Base-by-base conservation (phyloP, 2,797 vertebrate species). In the Poecilia gillii region DNA sequence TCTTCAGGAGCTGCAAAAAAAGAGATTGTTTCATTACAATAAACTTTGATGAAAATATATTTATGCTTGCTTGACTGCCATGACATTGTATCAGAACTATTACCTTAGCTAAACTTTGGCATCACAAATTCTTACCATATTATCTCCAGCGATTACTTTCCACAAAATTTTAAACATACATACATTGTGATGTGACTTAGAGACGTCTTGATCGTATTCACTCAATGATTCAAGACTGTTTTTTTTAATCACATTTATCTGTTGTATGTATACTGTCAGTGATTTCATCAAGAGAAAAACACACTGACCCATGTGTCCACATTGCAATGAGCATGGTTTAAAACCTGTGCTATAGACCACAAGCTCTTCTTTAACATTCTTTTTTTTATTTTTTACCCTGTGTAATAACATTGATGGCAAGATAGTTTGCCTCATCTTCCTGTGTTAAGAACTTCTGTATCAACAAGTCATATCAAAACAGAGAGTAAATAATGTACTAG, bases 1-100 rank as follows among this genome's bases (percentile, higher is more conserved):
- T 96, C 57, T 5, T 12, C 25, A 47, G 82, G 55, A 78, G 11
- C 93, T 95, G 31, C 7, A 36, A 76, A 84, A 66, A 86, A 64
- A 80, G 82, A 89, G 81, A 51, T 31, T 20, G 20, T 79, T 74
- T 85, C 12, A 84, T 4, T 39, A n/a, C 0, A 41, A 12, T 33
- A 23, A 51, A 23, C 18, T 57, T 57, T 59, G 16, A 46, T 47
- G 6, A 70, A 33, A 3, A 23, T 1, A 46, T 59, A 36, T 41
- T n/a, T 18, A 25, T 20, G 16, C 23, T 53, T 73, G 46, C 49
- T 49, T 41, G 4, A 41, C 1, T 43, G 36, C 11, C 66, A 70
- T 70, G 39, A n/a, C 39, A 43, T 70, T 70, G 39, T 12, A 43
- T n/a, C 11, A 43, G 9, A n/a, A 70, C 2, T 25, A 14, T n/a